These are phyloP conservation scores for Prionace glauca DNA, from an alignment of 2,797 vertebrate genomes.

Conservation along the genomic window DNA sequence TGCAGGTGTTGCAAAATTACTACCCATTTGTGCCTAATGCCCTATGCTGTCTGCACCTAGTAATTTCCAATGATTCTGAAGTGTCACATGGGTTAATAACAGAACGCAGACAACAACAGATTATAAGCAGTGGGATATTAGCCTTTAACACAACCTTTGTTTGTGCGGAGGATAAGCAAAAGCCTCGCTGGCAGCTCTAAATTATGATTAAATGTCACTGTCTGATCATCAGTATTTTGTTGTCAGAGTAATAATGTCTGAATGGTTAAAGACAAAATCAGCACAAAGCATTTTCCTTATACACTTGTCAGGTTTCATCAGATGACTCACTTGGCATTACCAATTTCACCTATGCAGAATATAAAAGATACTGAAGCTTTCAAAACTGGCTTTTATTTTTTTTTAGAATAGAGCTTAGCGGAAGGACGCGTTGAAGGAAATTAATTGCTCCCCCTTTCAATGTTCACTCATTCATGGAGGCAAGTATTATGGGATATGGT, in stretches of 20 bases:
- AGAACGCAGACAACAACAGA: background rate
- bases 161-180: background rate
- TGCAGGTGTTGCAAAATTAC: background rate
- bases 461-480: background rate
- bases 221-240: background rate
- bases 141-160: background rate
- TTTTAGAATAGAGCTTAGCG: background rate
- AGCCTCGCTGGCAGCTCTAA: background rate
- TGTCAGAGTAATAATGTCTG: background rate
- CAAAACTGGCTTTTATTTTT: background rate
- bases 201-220: constrained; percentile 12
- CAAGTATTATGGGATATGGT: background rate
- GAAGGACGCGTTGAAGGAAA: background rate
- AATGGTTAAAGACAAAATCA: background rate
- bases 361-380: background rate
- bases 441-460: background rate
- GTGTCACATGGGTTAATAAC: background rate
- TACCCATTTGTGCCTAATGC: background rate
- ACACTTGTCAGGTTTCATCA: constrained; percentile 3
- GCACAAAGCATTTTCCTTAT: background rate
- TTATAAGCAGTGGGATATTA: background rate
- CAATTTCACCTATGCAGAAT: background rate
- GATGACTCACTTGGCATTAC: background rate
- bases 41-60: background rate
- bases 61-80: background rate